Base-by-base conservation (phyloP, 1,140 invertebrate species). In the Papilio glaucus region DNA sequence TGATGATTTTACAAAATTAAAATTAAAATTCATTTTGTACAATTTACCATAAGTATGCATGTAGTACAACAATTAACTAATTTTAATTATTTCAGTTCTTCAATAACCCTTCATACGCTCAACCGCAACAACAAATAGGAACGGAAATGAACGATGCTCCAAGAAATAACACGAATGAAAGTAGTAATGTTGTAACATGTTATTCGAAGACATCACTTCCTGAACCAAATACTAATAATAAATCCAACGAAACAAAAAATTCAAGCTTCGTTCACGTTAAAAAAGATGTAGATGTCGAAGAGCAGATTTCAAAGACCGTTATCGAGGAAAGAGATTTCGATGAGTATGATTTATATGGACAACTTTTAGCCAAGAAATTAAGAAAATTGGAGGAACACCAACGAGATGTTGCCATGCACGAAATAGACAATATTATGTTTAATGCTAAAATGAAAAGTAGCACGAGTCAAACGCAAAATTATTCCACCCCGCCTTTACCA, bases 341-440 rank as follows among this genome's bases (percentile, higher is more conserved):
- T 38, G 89, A 90, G 72, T 92, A 86, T 33, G 87, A 90, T 41
- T 65, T 92, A 10, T 92, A 91, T 45, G 84, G 84, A 0, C 86
- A 88, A 73, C 77, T 92, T 13, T 72, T 91, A 67, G 87, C 87
- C 0, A 90, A 88, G 72, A 92, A 91, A 77, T 74, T 93, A 67
- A 87, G 83, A 72, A 90, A 89, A 74, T 76, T 93, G 29, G 89
- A 92, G 24, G 90, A 93, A 78, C 84, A 86, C 37, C 85, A 90
- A 49, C 78, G 90, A 0, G 89, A 91, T 69, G 71, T 90, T 4
- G 85, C 85, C 0, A 92, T 93, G 89, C 87, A 93, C 42, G 89
- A 93, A 67, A 92, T 93, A 8, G 89, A 93, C 53, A 91, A 91
- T 76, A 86, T 91, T 39, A 90, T 93, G 85, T 93, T 91, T 73